phyloP scores from a whole-genome alignment of 2,113 vertebrate genomes.

The Fulmarus glacialis region DNA sequence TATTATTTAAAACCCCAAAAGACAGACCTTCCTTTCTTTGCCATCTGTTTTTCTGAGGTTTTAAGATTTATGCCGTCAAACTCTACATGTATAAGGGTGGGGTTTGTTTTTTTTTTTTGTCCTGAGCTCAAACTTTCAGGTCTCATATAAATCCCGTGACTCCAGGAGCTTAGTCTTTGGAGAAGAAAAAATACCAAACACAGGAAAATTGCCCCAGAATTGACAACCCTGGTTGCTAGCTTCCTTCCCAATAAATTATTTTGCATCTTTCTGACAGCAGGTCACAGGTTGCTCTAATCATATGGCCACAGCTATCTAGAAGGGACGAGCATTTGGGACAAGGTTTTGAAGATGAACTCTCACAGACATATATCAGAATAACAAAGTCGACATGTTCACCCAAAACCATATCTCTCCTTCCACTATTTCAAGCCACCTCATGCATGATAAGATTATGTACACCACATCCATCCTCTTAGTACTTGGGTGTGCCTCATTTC shows the following conservation, averaged over 20 bases:
- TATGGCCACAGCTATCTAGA: background rate
- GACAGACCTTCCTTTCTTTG: slow-evolving; percentile 39
- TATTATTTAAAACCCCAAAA: slow-evolving; percentile 25
- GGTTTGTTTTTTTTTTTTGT: background rate
- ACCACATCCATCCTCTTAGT: background rate
- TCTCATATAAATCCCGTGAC: slow-evolving; percentile 2
- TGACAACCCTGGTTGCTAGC: background rate
- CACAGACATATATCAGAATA: background rate
- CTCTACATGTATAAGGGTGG: background rate
- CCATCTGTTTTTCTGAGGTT: slow-evolving; percentile 50
- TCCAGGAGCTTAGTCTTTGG: background rate
- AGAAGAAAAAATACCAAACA: background rate
- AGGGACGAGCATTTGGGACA: background rate
- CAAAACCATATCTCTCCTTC: background rate
- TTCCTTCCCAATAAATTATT: background rate
- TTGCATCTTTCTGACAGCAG: background rate
- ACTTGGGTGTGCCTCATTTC: background rate
- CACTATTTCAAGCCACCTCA: background rate
- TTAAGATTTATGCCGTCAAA: slow-evolving; percentile 39
- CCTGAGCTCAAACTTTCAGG: background rate
- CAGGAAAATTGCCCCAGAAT: background rate
- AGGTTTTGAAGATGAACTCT: background rate
- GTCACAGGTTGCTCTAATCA: background rate
- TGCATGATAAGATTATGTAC: background rate
- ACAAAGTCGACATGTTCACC: background rate